phyloP scores from a whole-genome alignment of 2,113 vertebrate species.

The Leucopsar rothschildi region DNA sequence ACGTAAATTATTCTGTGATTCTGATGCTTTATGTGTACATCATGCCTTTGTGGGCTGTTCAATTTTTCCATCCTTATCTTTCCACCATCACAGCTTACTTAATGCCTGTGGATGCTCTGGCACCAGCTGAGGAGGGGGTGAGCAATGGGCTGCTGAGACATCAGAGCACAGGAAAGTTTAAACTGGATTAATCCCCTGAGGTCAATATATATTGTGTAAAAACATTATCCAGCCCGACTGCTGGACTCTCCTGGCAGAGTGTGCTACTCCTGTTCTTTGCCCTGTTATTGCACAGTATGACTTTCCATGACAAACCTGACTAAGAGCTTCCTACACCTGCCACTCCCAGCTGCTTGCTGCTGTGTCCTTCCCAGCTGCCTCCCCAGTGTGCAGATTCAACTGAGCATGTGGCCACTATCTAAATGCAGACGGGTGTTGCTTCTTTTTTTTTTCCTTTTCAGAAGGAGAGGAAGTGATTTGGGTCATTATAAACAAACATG shows the following conservation, averaged over 20 bases:
- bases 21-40: background rate
- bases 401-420: background rate
- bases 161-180: background rate
- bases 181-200: background rate
- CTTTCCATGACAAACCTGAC: conserved; percentile 22
- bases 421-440: conserved; percentile 20
- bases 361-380: background rate
- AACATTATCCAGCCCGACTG: background rate
- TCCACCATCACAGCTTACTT: background rate
- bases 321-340: conserved; percentile 39
- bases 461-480: conserved; percentile 30
- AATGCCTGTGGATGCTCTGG: background rate
- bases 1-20: background rate
- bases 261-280: background rate
- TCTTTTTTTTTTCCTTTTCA: background rate
- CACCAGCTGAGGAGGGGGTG: background rate
- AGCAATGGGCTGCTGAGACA: background rate
- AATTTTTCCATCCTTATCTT: background rate
- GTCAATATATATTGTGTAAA: background rate
- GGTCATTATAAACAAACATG: background rate
- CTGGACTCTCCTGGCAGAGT: accelerated
- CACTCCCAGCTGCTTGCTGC: background rate
- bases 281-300: background rate
- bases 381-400: background rate
- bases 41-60: background rate